Conservation (phyloP, 2,888 invertebrate species). For the Mycalesis mineus region DNA sequence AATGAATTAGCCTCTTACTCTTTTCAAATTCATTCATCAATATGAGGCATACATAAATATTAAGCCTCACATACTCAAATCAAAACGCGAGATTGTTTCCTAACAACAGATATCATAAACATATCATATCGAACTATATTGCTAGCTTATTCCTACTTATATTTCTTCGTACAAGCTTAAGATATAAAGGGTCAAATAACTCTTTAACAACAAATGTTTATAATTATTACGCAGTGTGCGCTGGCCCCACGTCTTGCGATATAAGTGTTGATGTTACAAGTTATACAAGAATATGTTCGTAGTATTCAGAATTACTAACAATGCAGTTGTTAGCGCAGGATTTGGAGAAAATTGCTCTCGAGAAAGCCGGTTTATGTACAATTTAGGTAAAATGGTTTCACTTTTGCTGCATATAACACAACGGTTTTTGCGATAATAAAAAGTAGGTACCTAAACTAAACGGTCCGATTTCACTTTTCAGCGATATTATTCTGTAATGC, state of each 20-base stretch:
- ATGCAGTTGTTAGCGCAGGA: slow-evolving; percentile 11
- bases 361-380: background rate
- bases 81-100: too few relatives aligned
- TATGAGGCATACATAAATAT: too few relatives aligned
- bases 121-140: too few relatives aligned
- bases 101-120: too few relatives aligned
- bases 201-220: too few relatives aligned
- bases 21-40: too few relatives aligned
- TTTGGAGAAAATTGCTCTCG: slow-evolving; percentile 9
- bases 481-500: background rate
- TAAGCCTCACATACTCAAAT: too few relatives aligned
- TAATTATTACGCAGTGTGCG: background rate
- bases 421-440: background rate
- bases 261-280: slow-evolving; percentile 15
- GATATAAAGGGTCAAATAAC: too few relatives aligned
- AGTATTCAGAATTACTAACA: slow-evolving; percentile 20
- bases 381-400: background rate
- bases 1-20: too few relatives aligned
- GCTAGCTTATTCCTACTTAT: too few relatives aligned
- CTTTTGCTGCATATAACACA: background rate
- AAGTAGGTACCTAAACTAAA: background rate
- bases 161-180: too few relatives aligned
- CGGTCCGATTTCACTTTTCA: background rate
- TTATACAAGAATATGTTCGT: slow-evolving; percentile 15
- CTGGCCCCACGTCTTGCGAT: slow-evolving; percentile 3